These are phyloP conservation scores for Drosophila paucipuncta DNA, from an alignment of 2,888 invertebrate genomes.

Conservation along the genomic window DNA sequence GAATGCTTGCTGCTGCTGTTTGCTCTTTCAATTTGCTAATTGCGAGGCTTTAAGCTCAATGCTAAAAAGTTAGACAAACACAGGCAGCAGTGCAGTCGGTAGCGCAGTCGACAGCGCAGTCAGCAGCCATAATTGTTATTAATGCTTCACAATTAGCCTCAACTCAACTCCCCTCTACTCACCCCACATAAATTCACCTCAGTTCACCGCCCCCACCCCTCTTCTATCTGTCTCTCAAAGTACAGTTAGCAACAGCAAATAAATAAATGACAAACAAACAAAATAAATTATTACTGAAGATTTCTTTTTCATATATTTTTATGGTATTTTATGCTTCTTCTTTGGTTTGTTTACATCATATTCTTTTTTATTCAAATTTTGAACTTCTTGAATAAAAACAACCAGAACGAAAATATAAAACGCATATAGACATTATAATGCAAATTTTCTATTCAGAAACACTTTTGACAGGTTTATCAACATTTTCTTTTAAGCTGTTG, in stretches of 20 bases:
- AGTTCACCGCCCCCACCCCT: neutral
- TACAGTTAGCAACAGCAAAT: conserved; percentile 65
- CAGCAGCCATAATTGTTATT: conserved; percentile 19
- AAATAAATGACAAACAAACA: conserved; percentile 16
- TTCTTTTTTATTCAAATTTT: conserved; percentile 56
- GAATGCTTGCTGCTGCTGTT: conserved; percentile 14
- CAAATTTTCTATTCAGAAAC: conserved; percentile 70
- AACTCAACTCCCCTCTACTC: neutral
- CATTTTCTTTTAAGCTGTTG: conserved; percentile 39
- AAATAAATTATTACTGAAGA: conserved; percentile 37
- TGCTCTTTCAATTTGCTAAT: conserved; percentile 58
- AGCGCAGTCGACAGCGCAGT: neutral
- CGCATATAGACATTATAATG: conserved; percentile 68
- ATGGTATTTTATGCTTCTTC: conserved; percentile 26
- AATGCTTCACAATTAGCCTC: conserved; percentile 51
- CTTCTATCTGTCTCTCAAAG: conserved; percentile 3
- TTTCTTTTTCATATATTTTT: conserved; percentile 41
- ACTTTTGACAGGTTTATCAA: conserved; percentile 75
- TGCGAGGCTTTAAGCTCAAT: conserved; percentile 36
- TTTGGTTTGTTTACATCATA: conserved; percentile 65
- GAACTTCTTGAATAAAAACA: conserved; percentile 49
- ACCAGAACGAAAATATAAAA: conserved; percentile 8
- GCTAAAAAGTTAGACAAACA: conserved; percentile 33
- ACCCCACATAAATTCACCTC: neutral
- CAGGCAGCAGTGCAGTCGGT: conserved; percentile 1